Conservation (phyloP, 2,113 vertebrate species). For the Myodes glareolus region DNA sequence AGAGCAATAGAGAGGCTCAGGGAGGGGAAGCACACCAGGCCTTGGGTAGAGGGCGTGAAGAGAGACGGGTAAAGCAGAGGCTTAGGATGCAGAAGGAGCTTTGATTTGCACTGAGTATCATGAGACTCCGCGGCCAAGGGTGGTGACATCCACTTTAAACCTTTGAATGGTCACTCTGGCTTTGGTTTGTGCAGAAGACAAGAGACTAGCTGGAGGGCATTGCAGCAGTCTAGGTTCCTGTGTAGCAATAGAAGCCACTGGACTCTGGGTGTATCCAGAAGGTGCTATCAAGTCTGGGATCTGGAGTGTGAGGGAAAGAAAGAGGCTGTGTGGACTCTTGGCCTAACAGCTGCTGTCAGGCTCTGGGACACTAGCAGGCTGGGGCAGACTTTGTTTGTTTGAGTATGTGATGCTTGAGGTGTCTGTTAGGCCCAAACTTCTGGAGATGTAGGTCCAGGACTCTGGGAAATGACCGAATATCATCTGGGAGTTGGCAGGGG, state of each 20-base stretch:
- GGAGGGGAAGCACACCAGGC: fast-evolving
- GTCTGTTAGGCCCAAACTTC: background rate
- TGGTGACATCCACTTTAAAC: background rate
- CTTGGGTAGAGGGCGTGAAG: background rate
- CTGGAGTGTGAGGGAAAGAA: background rate
- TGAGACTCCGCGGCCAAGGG: background rate
- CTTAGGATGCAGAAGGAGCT: background rate
- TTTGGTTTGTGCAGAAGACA: background rate
- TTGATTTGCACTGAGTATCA: background rate
- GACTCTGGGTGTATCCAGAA: background rate
- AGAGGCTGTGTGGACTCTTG: background rate
- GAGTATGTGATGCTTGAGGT: background rate
- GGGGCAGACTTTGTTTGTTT: background rate
- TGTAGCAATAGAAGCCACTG: background rate
- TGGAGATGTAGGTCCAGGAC: background rate
- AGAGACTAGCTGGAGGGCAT: background rate
- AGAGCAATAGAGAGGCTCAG: background rate
- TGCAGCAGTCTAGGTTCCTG: background rate
- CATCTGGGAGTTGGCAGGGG: background rate
- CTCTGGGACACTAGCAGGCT: background rate
- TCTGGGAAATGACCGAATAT: background rate
- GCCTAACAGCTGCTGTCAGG: background rate
- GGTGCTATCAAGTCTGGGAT: background rate
- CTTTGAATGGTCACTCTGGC: background rate
- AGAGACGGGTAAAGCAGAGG: background rate